Evolutionary conservation across 1,140 invertebrate genomes (phyloP).

Genomic region (Drosophila novamexicana): DNA sequence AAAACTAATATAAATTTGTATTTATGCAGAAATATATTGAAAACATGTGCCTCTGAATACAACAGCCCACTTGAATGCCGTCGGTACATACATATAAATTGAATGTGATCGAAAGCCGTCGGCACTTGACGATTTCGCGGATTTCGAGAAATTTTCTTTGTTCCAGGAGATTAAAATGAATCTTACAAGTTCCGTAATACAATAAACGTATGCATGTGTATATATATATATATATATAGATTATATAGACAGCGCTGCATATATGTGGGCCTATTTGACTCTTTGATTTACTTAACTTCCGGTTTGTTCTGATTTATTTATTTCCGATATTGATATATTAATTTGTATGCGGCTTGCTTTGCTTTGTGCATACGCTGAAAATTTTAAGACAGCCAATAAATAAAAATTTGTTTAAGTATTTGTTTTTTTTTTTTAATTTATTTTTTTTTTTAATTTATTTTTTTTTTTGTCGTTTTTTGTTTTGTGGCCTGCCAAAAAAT

Average conservation of each 20-base stretch:
- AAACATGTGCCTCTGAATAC: neutral
- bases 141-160: constrained; percentile 20
- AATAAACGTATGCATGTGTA: neutral
- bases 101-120: constrained; percentile 34
- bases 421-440: constrained; percentile 17
- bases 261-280: neutral
- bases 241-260: neutral
- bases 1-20: neutral
- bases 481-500: constrained; percentile 73
- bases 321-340: constrained; percentile 42
- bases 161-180: constrained; percentile 23
- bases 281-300: constrained; percentile 31
- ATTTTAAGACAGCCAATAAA: constrained; percentile 7
- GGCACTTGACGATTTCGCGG: constrained; percentile 22
- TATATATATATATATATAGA: constrained; percentile 6
- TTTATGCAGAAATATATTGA: too few species aligned
- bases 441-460: constrained; percentile 21
- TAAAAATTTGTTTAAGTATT: neutral
- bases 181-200: constrained; percentile 5
- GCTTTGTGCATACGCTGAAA: neutral
- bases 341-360: neutral
- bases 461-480: constrained; percentile 44
- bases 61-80: neutral
- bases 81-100: constrained; percentile 3
- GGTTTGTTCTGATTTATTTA: constrained; percentile 33